These are phyloP conservation scores for Halocynthia roretzi DNA, from an alignment of 23 tunicate genomes.

Conservation along the genomic window DNA sequence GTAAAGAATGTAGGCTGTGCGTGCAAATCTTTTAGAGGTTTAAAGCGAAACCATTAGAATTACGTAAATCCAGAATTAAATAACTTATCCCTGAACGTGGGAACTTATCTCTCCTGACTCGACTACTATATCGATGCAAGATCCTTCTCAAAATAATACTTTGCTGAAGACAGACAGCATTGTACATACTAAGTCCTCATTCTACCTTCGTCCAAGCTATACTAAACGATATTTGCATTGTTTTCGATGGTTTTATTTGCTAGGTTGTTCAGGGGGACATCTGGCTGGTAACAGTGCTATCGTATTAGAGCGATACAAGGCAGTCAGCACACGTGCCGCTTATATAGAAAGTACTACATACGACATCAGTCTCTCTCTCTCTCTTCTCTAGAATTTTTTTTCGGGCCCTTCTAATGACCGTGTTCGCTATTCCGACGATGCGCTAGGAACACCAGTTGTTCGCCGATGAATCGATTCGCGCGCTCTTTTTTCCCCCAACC, in stretches of 20 bases:
- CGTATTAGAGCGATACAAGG: conserved; percentile 14
- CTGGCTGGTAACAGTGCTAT: conserved; percentile 31
- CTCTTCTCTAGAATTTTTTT: not conserved
- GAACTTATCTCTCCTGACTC: no score
- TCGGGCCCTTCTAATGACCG: no score
- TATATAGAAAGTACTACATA: not conserved
- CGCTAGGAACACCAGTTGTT: conserved; percentile 22
- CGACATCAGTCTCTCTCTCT: not conserved
- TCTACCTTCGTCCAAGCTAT: no score
- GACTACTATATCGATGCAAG: no score
- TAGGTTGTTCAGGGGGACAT: conserved; percentile 18
- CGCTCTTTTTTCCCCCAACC: not conserved
- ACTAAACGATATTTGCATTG: conserved; percentile 13
- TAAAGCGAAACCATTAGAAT: no score
- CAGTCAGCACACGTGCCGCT: conserved; percentile 25
- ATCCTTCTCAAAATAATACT: no score
- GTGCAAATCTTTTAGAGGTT: no score
- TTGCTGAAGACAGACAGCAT: no score
- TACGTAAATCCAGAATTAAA: no score
- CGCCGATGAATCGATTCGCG: conserved; percentile 18
- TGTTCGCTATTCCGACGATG: conserved; percentile 6
- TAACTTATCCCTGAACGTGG: no score
- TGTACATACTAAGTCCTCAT: no score
- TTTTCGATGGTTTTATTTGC: conserved; percentile 18
- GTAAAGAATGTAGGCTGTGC: no score